These are phyloP conservation scores for Hypotaenidia philippensis DNA, from an alignment of 2,797 vertebrate genomes.

Conservation along the genomic window DNA sequence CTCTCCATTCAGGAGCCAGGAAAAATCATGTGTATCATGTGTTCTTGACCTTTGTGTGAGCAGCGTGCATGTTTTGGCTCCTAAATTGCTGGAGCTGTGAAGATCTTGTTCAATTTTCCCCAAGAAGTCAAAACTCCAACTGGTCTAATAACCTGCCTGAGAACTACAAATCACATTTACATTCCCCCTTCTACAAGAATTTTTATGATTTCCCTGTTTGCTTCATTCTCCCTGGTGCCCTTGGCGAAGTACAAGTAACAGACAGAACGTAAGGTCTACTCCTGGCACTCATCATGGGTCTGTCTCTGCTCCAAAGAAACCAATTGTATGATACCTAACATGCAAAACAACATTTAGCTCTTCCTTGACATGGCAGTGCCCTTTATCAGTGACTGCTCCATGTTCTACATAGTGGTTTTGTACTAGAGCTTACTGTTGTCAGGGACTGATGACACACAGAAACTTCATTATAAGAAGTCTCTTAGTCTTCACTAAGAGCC, in stretches of 20 bases:
- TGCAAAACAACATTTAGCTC: background rate
- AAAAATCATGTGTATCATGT: background rate
- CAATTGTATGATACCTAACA: background rate
- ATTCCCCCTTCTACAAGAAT: background rate
- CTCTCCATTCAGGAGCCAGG: background rate
- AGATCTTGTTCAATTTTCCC: background rate
- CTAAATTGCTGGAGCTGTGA: background rate
- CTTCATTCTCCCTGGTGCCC: background rate
- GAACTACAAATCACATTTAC: background rate
- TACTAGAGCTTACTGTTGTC: background rate
- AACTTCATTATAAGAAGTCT: background rate
- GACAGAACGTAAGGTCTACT: background rate
- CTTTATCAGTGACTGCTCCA: background rate
- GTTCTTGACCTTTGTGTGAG: background rate
- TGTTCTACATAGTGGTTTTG: background rate
- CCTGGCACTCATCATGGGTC: fast-evolving
- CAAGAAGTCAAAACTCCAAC: background rate
- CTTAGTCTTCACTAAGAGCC: background rate
- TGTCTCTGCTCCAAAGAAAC: background rate
- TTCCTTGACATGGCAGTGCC: background rate
- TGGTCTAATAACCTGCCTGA: background rate
- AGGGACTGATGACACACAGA: background rate
- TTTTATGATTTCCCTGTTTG: background rate
- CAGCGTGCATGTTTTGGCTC: background rate
- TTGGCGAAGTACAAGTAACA: fast-evolving